These are phyloP conservation scores for Sphyrna mokarran DNA, from an alignment of 2,113 vertebrate species.

Conservation along the genomic window DNA sequence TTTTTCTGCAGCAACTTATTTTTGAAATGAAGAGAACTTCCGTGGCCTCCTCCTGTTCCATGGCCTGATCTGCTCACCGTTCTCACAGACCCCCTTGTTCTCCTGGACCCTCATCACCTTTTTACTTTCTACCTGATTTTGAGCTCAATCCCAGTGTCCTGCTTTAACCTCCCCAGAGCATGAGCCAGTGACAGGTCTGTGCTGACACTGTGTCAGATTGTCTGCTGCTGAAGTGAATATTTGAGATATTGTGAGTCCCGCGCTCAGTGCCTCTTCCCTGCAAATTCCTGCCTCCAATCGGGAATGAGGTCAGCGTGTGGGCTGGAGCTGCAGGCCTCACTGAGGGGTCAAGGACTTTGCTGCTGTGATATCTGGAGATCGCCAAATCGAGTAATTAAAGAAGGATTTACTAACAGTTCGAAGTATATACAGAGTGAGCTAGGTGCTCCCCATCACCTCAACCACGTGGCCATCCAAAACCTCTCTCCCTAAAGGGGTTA, in stretches of 20 bases:
- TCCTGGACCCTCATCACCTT: neutral
- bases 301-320: neutral
- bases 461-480: too few species aligned
- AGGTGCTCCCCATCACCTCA: too few species aligned
- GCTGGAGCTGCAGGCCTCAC: neutral
- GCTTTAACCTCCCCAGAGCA: neutral
- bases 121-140: neutral
- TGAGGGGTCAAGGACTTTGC: neutral
- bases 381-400: too few species aligned
- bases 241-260: neutral
- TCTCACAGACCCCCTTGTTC: neutral
- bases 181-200: neutral
- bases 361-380: neutral
- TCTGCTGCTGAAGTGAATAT: neutral
- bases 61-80: neutral
- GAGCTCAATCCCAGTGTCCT: neutral
- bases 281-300: neutral
- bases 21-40: neutral
- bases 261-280: neutral
- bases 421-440: too few species aligned
- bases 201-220: neutral
- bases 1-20: neutral
- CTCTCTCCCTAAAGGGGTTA: too few species aligned
- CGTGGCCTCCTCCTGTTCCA: neutral
- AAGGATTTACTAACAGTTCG: too few species aligned